Percentiles rank a stretch among this genome's conserved stretches.
Conservation (phyloP, 1,140 invertebrate species). For the Capitella teleta region DNA sequence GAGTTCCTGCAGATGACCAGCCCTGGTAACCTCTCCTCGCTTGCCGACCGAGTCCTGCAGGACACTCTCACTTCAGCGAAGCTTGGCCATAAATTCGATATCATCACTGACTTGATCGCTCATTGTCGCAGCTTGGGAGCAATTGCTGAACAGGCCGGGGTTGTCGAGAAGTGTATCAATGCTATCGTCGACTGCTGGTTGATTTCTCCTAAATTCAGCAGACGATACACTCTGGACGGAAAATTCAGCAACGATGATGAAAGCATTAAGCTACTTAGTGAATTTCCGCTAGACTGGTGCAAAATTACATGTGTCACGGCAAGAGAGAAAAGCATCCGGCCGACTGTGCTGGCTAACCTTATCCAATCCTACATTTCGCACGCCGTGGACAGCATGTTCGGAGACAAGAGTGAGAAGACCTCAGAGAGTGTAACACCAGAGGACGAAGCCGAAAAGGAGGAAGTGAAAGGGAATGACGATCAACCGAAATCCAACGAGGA, state of each 20-base stretch:
- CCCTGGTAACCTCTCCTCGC: conserved; percentile 27
- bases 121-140: conserved; percentile 21
- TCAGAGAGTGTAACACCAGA: conserved; percentile 1
- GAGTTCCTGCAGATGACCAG: conserved; percentile 33
- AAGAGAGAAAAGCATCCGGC: conserved; percentile 20
- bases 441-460: conserved; percentile 9
- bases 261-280: conserved; percentile 14
- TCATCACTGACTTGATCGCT: not conserved
- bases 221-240: not conserved
- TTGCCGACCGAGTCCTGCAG: conserved; percentile 30
- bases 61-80: conserved; percentile 31
- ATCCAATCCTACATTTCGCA: conserved; percentile 20
- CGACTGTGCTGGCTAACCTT: conserved; percentile 18
- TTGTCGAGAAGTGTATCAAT: conserved; percentile 23
- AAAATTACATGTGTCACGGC: conserved; percentile 19
- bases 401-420: not conserved
- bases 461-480: conserved; percentile 5
- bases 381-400: not conserved
- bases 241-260: not conserved
- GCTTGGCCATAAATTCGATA: conserved; percentile 15
- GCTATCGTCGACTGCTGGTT: conserved; percentile 33
- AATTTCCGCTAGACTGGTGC: conserved; percentile 27
- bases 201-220: conserved; percentile 6
- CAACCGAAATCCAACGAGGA: conserved; percentile 2
- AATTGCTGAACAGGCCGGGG: conserved; percentile 24